phyloP scores from a whole-genome alignment of 1,140 invertebrate species.

The Aphaenogaster rudis region DNA sequence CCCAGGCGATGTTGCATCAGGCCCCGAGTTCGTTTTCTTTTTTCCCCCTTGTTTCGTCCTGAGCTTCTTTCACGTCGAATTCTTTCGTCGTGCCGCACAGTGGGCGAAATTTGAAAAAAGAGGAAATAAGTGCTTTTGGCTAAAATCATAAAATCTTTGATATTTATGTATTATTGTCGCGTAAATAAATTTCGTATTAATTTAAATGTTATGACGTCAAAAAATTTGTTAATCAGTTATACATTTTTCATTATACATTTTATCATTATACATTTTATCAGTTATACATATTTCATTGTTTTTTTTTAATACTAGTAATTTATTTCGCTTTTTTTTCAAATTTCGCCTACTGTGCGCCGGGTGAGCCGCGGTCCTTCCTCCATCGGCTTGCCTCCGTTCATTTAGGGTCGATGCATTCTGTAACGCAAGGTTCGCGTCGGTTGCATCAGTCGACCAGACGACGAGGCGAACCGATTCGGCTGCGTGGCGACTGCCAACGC shows the following conservation, averaged over 20 bases:
- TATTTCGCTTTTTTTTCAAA: too few relatives aligned
- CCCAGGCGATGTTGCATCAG: conserved; percentile 41
- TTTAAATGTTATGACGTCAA: too few relatives aligned
- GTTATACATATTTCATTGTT: too few relatives aligned
- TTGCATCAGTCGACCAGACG: conserved; percentile 77
- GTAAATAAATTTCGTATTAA: too few relatives aligned
- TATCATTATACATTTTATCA: too few relatives aligned
- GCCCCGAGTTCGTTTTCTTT: conserved; percentile 3
- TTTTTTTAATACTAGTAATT: too few relatives aligned
- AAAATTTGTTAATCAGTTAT: too few relatives aligned
- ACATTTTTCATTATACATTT: too few relatives aligned
- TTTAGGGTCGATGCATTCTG: conserved; percentile 74
- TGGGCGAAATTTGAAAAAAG: too few relatives aligned
- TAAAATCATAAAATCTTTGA: too few relatives aligned
- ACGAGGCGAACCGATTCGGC: conserved; percentile 59
- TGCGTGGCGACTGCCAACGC: conserved; percentile 39
- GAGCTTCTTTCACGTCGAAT: conserved; percentile 10
- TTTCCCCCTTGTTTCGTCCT: not conserved
- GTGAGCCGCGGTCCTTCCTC: not conserved
- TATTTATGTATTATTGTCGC: too few relatives aligned
- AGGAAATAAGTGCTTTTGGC: too few relatives aligned
- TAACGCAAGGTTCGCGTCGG: conserved; percentile 75
- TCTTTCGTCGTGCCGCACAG: not conserved
- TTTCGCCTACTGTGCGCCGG: not conserved
- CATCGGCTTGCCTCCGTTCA: not conserved